Evolutionary conservation across 2,888 invertebrate species (phyloP), one percentile per base, ranked within the genome.

Genomic region (Athrips mouffetella): DNA sequence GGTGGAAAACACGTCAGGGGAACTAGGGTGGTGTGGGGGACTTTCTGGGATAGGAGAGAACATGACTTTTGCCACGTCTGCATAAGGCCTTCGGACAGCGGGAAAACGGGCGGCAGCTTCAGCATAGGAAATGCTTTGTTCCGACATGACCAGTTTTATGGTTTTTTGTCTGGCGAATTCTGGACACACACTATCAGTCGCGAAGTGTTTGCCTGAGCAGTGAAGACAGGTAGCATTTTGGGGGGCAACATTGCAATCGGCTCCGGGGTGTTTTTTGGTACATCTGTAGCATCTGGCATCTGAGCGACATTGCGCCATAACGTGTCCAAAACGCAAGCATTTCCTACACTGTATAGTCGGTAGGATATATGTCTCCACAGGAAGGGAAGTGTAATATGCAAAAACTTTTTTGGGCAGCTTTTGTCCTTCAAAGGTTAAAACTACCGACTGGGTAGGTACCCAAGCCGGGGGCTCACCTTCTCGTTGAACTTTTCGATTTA

Each of bases 321-420:
- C 47, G 16, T 62, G 60, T 2, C 60, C 63, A 48, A 54, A 63
- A 1, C 55, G 42, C 16, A 59, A 61, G 29, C 60, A 63, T 2
- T 49, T 52, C 0, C 29, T 10, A 21, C 53, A 55, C 23, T 50
- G 51, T 1, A 53, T 56, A 1, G 53, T 52, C 1, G 58, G 54
- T 1, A 55, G 25, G 5, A 21, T 25, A 20, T 49, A 51, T 2
- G 3, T 21, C 13, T 48, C 49, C 4, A 53, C 48, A 1, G 6
- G 4, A 4, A 37, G n/a, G 3, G 31, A 31, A 3, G 31, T 10
- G 11, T 10, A 31, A n/a, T 7, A n/a, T 7, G 11, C 11, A 11
- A 7, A 31, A 7, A 31, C n/a, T 4, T 31, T 31, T 3, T 31
- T 3, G 5, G 31, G 11, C n/a, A 31, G 31, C 6, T 3, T 3